These are phyloP conservation scores for Isichthys henryi DNA, from an alignment of 2,113 vertebrate genomes.

Conservation along the genomic window DNA sequence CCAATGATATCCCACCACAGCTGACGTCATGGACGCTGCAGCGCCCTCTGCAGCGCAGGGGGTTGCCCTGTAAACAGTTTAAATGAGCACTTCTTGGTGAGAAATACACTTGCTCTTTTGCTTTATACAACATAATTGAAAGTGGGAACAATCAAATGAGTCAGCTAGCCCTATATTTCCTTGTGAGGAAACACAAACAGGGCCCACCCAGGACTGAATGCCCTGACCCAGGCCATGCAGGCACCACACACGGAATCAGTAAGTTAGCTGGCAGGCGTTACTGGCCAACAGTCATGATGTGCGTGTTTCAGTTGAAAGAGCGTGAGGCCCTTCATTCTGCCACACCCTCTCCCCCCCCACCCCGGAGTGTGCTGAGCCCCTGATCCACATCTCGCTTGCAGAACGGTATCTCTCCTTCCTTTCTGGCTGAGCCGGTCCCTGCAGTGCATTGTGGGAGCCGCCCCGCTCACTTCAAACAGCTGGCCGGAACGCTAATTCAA, in stretches of 20 bases:
- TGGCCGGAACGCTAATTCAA: conserved; percentile 30
- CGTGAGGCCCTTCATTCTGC: not conserved
- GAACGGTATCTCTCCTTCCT: not conserved
- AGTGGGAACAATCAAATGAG: not conserved
- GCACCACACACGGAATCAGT: not conserved
- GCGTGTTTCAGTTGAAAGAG: not conserved
- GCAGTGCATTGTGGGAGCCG: conserved; percentile 18
- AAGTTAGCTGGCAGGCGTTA: not conserved
- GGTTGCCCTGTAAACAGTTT: not conserved
- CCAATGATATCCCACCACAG: not conserved
- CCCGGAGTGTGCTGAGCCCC: not conserved
- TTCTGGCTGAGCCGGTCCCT: not conserved
- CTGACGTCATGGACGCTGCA: not conserved
- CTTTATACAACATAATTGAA: not conserved
- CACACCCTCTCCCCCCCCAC: not conserved
- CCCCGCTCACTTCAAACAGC: conserved; percentile 23
- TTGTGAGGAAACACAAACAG: not conserved
- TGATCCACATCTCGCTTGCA: not conserved
- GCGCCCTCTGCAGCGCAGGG: not conserved
- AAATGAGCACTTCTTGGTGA: not conserved
- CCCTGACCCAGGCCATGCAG: not conserved
- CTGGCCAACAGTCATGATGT: not conserved
- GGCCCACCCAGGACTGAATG: not conserved
- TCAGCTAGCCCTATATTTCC: not conserved
- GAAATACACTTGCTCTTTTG: not conserved